A percentile compares a stretch with the other conserved stretches of the same genome.
Evolutionary conservation across 2,113 vertebrate species (phyloP).

Genomic region (Xenotilapia caudafasciata): DNA sequence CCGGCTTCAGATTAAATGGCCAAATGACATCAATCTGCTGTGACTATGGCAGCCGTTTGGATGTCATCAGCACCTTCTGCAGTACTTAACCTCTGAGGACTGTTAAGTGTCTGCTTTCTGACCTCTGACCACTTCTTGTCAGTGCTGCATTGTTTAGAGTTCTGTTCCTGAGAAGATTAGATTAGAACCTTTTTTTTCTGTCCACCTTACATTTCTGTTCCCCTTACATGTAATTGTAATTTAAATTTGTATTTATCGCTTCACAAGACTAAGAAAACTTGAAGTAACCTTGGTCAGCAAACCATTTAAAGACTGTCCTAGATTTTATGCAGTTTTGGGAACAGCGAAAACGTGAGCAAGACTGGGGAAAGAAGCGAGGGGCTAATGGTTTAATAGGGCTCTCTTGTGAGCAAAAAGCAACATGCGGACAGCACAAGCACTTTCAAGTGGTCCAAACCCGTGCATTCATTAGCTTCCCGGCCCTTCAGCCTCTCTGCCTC

Average conservation of each 20-base stretch:
- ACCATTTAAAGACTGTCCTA: conserved; percentile 51
- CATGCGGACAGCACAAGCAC: conserved; percentile 13
- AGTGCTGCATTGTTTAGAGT: conserved; percentile 9
- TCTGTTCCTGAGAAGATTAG: conserved; percentile 17
- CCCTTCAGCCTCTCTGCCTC: conserved; percentile 44
- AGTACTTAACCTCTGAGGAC: conserved; percentile 24
- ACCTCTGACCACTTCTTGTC: conserved; percentile 43
- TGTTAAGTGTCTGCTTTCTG: conserved; percentile 7
- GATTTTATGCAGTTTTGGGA: conserved; percentile 33
- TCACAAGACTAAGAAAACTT: background rate
- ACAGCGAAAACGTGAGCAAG: background rate
- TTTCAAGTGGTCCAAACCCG: conserved; percentile 46
- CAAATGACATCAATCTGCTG: conserved; percentile 12
- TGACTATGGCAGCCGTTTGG: background rate
- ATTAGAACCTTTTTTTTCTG: background rate
- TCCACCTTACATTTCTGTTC: background rate
- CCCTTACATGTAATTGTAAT: background rate
- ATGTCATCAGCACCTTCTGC: conserved; percentile 27
- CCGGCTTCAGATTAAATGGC: background rate
- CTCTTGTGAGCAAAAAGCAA: conserved; percentile 41
- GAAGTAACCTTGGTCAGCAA: conserved; percentile 36
- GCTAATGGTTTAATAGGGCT: conserved; percentile 61
- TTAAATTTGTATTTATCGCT: background rate
- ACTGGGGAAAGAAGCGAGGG: background rate
- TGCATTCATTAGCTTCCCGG: conserved; percentile 42